A percentile compares a stretch with the other conserved stretches of the same genome.
Conservation (phyloP, 2,797 vertebrate genomes). For the Sebastes taczanowskii region DNA sequence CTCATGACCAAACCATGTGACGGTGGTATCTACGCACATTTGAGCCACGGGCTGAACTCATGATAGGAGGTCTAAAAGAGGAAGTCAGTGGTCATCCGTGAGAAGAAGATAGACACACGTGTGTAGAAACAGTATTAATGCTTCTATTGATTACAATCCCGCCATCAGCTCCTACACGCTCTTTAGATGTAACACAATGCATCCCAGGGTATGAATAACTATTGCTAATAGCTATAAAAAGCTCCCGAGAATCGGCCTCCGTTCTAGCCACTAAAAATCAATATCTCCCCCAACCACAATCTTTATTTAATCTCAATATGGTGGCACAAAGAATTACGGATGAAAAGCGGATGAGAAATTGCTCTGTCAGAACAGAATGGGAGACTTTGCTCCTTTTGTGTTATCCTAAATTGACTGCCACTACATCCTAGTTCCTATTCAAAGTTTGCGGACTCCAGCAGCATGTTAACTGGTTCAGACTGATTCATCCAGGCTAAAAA, state of each 20-base stretch:
- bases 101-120: conserved; percentile 19
- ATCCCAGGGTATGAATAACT: conserved; percentile 77
- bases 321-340: conserved; percentile 71
- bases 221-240: conserved; percentile 81
- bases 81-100: conserved; percentile 37
- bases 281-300: conserved; percentile 76
- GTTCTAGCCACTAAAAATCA: conserved; percentile 74
- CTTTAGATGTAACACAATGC: conserved; percentile 79
- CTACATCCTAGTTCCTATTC: background rate
- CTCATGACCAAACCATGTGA: conserved; percentile 56
- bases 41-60: conserved; percentile 44
- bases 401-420: conserved; percentile 22
- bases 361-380: conserved; percentile 21
- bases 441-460: conserved; percentile 1
- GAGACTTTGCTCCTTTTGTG: conserved; percentile 14
- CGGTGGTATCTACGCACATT: conserved; percentile 13
- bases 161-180: conserved; percentile 60
- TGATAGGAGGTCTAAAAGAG: conserved; percentile 38
- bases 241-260: conserved; percentile 68
- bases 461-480: background rate
- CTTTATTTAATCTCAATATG: conserved; percentile 76
- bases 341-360: conserved; percentile 61
- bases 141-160: conserved; percentile 77
- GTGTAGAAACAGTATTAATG: conserved; percentile 60
- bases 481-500: conserved; percentile 20